Evolutionary conservation across 2,888 invertebrate species (phyloP), one percentile per base, ranked within the genome.

Genomic region (Ctenicera cuprea): DNA sequence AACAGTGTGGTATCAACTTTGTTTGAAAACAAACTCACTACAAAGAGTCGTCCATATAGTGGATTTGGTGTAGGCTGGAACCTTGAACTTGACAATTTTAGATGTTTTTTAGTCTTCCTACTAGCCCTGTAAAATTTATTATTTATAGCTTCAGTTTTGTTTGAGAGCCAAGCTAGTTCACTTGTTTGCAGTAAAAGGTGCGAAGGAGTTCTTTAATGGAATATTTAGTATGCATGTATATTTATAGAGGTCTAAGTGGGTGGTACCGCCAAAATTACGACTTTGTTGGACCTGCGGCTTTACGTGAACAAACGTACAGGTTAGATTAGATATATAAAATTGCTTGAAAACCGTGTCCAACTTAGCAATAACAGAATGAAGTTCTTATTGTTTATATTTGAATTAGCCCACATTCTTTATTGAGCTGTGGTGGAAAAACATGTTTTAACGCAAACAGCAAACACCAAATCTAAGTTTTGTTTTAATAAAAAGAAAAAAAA

Each of bases 191-290:
- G 57, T 62, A 74, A 76, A 75, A 71, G 37, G 66, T 73, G 74
- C 72, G 77, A 76, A 76, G 76, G 77, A 73, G 77, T 73, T 48
- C 69, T 76, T 76, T 73, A 73, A 77, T 65, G 66, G 74, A 71
- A 70, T 71, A 65, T 54, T 68, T 69, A 71, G 75, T 73, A 66
- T 65, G 70, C 61, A 65, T 73, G 62, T 73, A 68, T 68, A 74
- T 71, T 75, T 69, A 64, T 73, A 77, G 65, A 33, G 59, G 65
- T 54, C 16, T 52, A 70, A 38, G 77, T 77, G 67, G 77, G 77
- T 66, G 74, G 74, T 33, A 68, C 61, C 64, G 62, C 77, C 74
- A 76, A 74, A 75, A 76, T 71, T 57, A 59, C 59, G 43, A 45
- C 43, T 59, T 20, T 68, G 67, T 48, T 68, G 26, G 67, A 16